Conservation (phyloP, 1,140 invertebrate genomes). For the Argopecten irradians region DNA sequence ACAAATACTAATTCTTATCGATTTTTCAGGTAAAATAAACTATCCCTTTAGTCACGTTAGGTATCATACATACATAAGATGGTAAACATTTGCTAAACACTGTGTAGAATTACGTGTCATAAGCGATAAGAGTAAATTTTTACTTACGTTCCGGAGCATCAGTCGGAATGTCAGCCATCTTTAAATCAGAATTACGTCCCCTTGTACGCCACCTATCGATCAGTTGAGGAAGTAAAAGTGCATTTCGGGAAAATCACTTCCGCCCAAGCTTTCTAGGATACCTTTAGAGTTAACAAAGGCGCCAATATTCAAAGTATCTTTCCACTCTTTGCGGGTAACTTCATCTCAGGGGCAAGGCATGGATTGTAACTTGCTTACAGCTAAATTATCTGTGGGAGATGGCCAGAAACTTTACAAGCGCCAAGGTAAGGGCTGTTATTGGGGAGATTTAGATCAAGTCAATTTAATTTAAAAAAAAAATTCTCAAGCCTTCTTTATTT, state of each 20-base stretch:
- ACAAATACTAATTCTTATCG: background rate
- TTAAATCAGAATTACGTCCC: constrained; percentile 49
- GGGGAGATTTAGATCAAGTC: no score
- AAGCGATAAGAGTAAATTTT: background rate
- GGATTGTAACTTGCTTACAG: constrained; percentile 11
- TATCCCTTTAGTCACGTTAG: background rate
- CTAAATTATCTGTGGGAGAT: background rate
- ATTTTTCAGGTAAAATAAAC: background rate
- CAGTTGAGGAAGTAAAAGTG: background rate
- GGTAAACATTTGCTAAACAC: background rate
- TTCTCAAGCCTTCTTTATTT: no score
- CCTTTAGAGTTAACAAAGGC: background rate
- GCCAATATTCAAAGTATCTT: background rate
- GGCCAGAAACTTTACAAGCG: background rate
- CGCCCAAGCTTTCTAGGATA: background rate
- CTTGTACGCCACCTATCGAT: background rate
- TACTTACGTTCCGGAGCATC: constrained; percentile 71
- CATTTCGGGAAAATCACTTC: constrained; percentile 7
- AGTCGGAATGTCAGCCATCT: constrained; percentile 79
- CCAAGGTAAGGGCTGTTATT: background rate
- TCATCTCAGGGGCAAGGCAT: background rate
- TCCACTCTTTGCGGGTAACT: background rate
- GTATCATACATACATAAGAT: background rate
- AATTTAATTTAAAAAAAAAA: no score
- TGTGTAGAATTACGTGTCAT: background rate